Conservation (phyloP, 2,113 vertebrate species). For the Thamnaconus septentrionalis region DNA sequence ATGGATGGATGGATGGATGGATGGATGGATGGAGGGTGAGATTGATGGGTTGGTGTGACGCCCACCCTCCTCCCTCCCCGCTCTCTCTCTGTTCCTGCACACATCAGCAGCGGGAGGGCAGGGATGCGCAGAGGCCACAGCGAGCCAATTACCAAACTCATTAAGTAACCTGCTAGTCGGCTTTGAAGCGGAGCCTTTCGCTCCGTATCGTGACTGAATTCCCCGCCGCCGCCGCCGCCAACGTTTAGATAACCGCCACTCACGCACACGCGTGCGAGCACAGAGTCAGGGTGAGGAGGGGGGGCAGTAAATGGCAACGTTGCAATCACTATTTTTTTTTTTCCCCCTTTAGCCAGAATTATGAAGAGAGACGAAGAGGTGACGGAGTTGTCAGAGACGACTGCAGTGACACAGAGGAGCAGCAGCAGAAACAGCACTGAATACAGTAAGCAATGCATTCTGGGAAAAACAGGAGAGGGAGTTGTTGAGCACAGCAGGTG, state of each 20-base stretch:
- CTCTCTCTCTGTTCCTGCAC: constrained; percentile 52
- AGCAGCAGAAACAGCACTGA: constrained; percentile 3
- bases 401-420: background rate
- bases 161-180: constrained; percentile 71
- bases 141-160: constrained; percentile 79
- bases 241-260: constrained; percentile 29
- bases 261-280: background rate
- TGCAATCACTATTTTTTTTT: constrained; percentile 27
- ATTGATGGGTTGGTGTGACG: constrained; percentile 13
- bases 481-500: background rate
- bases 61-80: background rate
- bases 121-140: constrained; percentile 55
- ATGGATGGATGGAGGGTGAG: constrained; percentile 6
- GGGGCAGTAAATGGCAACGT: constrained; percentile 19
- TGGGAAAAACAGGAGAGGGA: constrained; percentile 10
- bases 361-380: background rate
- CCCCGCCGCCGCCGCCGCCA: constrained; percentile 27
- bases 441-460: constrained; percentile 1
- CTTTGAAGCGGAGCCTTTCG: constrained; percentile 64
- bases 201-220: constrained; percentile 55
- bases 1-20: constrained; percentile 42
- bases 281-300: background rate
- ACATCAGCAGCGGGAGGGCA: constrained; percentile 64
- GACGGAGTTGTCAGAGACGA: background rate
- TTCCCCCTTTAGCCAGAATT: constrained; percentile 32